Base-by-base conservation (phyloP, 2,113 vertebrate species). In the Castor canadensis region DNA sequence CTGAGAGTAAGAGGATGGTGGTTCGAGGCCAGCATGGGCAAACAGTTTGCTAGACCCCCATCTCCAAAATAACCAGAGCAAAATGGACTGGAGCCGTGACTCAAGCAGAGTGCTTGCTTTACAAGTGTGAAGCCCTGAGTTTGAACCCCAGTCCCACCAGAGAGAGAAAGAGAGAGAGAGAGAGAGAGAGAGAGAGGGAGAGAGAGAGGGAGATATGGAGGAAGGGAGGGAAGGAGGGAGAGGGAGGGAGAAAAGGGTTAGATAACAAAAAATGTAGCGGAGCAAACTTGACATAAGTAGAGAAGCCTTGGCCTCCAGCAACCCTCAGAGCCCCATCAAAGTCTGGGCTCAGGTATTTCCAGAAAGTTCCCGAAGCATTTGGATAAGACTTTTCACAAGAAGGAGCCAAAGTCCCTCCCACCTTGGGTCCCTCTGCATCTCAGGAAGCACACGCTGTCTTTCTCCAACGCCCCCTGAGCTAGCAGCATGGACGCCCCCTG, bases 361-460 rank as follows among this genome's bases (percentile, higher is more conserved):
- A 0, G 0, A 24, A 58, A 0, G 3, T 76, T 62, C 0, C 0
- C 0, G 0, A 40, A 84, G 72, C 54, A 60, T 0, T 0, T 1
- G 0, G 28, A 69, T 58, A 73, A 52, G 1, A 30, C 60, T 17
- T n/a, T 49, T 7, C 64, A 0, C 3, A 52, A 75, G 47, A 30
- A 60, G 19, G 28, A 17, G 17, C 12, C 49, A 0, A 0, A 52
- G 49, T 9, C 35, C 38, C 58, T 45, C n/a, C 22, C 3, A 72
- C 64, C n/a, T 64, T 49, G 26, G 49, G 16, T 69, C 69, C 86
- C 26, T 49, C 38, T 83, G 75, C 17, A 0, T 7, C 2, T 0
- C 1, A 0, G 12, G 54, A 28, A 89, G 30, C 4, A 1, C 20
- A 72, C 19, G n/a, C n/a, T n/a, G n/a, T n/a, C n/a, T n/a, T 73